Percentiles rank a stretch among this genome's conserved stretches.
Conservation (phyloP, 2,888 invertebrate species). For the Nineta flava region DNA sequence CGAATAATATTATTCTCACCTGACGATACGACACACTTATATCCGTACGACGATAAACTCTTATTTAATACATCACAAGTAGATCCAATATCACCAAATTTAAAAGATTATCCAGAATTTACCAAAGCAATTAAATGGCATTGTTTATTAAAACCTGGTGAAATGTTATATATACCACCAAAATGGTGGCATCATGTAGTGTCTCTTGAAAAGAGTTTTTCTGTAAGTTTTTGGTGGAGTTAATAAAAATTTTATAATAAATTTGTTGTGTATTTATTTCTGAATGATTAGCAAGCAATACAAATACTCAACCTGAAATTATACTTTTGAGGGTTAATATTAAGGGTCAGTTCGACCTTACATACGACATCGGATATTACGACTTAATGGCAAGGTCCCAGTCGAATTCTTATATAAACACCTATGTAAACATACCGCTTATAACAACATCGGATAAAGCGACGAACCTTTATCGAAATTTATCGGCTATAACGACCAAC, state of each 20-base stretch:
- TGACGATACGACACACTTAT: conserved; percentile 49
- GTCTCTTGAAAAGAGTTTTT: conserved; percentile 78
- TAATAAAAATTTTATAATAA: conserved; percentile 22
- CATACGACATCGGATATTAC: no score
- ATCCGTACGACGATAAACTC: conserved; percentile 64
- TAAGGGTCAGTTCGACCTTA: no score
- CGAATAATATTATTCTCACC: conserved; percentile 71
- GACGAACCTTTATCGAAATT: no score
- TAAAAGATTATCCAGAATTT: conserved; percentile 47
- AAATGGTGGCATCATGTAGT: conserved; percentile 97
- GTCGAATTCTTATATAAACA: no score
- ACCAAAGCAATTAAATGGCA: conserved; percentile 47
- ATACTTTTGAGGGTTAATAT: no score
- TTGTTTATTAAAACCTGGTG: conserved; percentile 63
- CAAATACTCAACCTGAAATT: no score
- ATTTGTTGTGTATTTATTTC: no score
- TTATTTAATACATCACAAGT: conserved; percentile 83
- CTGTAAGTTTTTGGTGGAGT: conserved; percentile 96
- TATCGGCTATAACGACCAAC: no score
- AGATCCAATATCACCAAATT: conserved; percentile 66
- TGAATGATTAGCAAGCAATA: no score
- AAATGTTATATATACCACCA: conserved; percentile 87
- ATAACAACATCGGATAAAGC: no score
- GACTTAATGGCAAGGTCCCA: no score
- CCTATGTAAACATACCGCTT: no score